Base-by-base conservation (phyloP, 2,888 invertebrate species). In the Poecilobothrus nobilitatus region DNA sequence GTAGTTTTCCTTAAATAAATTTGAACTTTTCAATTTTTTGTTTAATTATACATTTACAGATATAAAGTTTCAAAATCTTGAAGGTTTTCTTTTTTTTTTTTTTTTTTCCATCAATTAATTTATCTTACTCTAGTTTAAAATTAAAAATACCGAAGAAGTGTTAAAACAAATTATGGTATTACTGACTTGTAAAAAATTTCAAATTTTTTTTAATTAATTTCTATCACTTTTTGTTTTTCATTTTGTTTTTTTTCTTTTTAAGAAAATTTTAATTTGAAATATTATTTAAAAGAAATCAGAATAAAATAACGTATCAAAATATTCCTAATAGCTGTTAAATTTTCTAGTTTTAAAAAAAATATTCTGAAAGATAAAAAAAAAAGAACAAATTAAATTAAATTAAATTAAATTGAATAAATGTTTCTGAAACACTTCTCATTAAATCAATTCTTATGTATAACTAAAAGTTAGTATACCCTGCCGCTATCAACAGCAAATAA, bases 161-260 rank as follows among this genome's bases (percentile, higher is more conserved):
- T 63, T 63, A 63, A 63, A 63, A 63, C 27, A 27, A 63, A 27
- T n/a, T n/a, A n/a, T n/a, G n/a, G n/a, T 12, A 63, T 27, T 63
- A 27, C 63, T 63, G 63, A 63, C 63, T 63, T 27, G 63, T 27
- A 63, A 63, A 27, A 63, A 27, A 15, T 63, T 27, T 27, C 27
- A 53, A 53, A 53, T 53, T 53, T 53, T 18, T 18, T 10, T 37
- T 53, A 53, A 53, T 53, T 53, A 5, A 15, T 44, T 44, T 6
- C 15, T 12, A 44, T 44, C 44, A n/a, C n/a, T n/a, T n/a, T n/a
- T n/a, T n/a, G n/a, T n/a, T n/a, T n/a, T n/a, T n/a, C n/a, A n/a
- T n/a, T n/a, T n/a, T n/a, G n/a, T 41, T 15, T 15, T 41, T 41
- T 41, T 41, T 41, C 7, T 41, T 41, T 41, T 41, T 41, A 41